These are phyloP conservation scores for Oryzias javanicus DNA, from an alignment of 2,113 vertebrate species.

Conservation along the genomic window DNA sequence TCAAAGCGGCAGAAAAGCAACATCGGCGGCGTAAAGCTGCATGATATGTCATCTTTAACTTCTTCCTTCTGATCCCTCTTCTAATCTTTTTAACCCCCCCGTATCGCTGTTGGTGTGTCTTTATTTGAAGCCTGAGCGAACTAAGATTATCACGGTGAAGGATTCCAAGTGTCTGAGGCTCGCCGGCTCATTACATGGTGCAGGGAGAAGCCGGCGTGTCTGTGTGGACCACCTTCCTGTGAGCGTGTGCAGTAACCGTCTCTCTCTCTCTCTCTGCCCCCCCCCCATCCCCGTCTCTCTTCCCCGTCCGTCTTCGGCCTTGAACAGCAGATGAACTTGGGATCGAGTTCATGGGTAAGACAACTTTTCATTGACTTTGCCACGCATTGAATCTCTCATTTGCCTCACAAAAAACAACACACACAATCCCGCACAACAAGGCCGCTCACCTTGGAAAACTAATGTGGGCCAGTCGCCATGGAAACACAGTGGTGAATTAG, in stretches of 20 bases:
- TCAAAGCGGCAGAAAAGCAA: slow-evolving; percentile 51
- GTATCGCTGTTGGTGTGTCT: slow-evolving; percentile 36
- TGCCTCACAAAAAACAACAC: slow-evolving; percentile 29
- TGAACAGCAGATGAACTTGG: slow-evolving; percentile 77
- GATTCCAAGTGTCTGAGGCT: slow-evolving; percentile 23
- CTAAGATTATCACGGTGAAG: slow-evolving; percentile 22
- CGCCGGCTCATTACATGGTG: slow-evolving; percentile 46
- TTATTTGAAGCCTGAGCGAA: slow-evolving; percentile 35
- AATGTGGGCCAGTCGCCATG: slow-evolving; percentile 73
- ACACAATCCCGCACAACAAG: slow-evolving; percentile 54
- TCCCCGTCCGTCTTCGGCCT: slow-evolving; percentile 11
- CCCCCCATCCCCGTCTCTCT: neutral
- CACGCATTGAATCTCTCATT: slow-evolving; percentile 5
- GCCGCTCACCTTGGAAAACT: slow-evolving; percentile 67
- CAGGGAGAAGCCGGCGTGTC: slow-evolving; percentile 33
- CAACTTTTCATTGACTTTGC: slow-evolving; percentile 35
- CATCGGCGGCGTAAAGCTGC: slow-evolving; percentile 44
- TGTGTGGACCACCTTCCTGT: slow-evolving; percentile 31
- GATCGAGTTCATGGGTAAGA: slow-evolving; percentile 83
- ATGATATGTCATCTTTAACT: slow-evolving; percentile 53
- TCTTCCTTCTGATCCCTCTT: slow-evolving; percentile 45
- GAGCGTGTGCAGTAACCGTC: slow-evolving; percentile 51
- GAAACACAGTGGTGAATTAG: slow-evolving; percentile 71
- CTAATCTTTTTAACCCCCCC: slow-evolving; percentile 43
- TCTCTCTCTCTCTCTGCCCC: slow-evolving; percentile 15